These are phyloP conservation scores for Phenganax stokvisi DNA, from an alignment of 92 coral and sea anemone species.

Conservation along the genomic window DNA sequence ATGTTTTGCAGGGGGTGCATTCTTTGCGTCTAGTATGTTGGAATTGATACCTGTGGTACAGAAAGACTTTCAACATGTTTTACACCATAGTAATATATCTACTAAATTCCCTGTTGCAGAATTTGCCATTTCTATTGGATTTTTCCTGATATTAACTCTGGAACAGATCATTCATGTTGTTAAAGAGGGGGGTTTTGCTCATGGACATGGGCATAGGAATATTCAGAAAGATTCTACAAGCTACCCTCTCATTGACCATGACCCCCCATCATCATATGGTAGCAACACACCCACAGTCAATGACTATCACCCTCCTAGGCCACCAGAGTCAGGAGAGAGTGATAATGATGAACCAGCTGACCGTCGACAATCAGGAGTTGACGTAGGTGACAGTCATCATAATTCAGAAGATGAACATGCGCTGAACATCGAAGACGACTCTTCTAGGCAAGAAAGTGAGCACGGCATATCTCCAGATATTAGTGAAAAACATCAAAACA, in stretches of 20 bases:
- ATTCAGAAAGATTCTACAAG: slow-evolving; percentile 40
- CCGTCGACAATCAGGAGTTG: too few relatives aligned
- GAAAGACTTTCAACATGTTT: slow-evolving; percentile 62
- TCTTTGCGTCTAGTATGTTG: slow-evolving; percentile 77
- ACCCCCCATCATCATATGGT: too few relatives aligned
- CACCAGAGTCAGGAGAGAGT: too few relatives aligned
- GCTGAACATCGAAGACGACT: too few relatives aligned
- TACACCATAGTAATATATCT: slow-evolving; percentile 41
- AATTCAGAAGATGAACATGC: background rate
- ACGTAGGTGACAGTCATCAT: background rate
- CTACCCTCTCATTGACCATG: background rate
- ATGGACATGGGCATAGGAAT: background rate
- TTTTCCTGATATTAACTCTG: slow-evolving; percentile 63
- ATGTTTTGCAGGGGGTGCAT: slow-evolving; percentile 94
- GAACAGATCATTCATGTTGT: slow-evolving; percentile 71
- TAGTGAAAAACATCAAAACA: slow-evolving; percentile 1
- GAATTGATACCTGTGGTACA: slow-evolving; percentile 83
- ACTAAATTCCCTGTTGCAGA: slow-evolving; percentile 84
- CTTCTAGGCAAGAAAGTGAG: too few relatives aligned
- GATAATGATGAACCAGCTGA: too few relatives aligned
- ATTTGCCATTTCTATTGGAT: slow-evolving; percentile 75
- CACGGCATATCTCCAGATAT: background rate
- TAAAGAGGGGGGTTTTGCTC: slow-evolving; percentile 49
- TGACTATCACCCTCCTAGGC: too few relatives aligned
- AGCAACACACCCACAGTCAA: too few relatives aligned